Percentiles rank a stretch among this genome's conserved stretches.
phyloP scores from a whole-genome alignment of 1,140 invertebrate species.

The Drosophila littoralis region DNA sequence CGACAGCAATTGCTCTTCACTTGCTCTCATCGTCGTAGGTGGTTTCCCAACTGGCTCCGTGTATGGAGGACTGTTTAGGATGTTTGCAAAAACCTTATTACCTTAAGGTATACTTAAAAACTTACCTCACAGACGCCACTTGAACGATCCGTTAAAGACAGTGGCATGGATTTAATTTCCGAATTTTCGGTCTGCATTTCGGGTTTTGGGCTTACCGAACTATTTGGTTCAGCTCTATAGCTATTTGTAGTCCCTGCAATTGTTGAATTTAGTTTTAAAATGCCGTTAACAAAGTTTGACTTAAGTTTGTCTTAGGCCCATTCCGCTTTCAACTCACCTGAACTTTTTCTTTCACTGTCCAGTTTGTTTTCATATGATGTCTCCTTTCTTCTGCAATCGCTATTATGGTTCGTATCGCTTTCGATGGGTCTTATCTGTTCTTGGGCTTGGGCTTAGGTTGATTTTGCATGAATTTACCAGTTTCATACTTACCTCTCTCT shows the following conservation, averaged over 20 bases:
- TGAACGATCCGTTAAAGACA: neutral
- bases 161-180: neutral
- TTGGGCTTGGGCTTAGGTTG: neutral
- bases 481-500: slow-evolving; percentile 4
- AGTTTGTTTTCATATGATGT: neutral
- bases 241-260: neutral
- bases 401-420: neutral
- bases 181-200: neutral
- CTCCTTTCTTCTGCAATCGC: neutral
- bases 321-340: neutral
- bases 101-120: neutral
- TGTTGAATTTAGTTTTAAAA: neutral
- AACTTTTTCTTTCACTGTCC: neutral
- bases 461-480: neutral
- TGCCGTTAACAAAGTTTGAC: neutral
- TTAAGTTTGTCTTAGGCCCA: neutral
- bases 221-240: neutral
- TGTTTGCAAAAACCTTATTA: neutral
- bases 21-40: slow-evolving; percentile 45
- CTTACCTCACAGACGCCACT: slow-evolving; percentile 8
- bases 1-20: neutral
- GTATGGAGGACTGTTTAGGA: slow-evolving; percentile 5
- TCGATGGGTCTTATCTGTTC: slow-evolving; percentile 2
- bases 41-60: slow-evolving; percentile 58
- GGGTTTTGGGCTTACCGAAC: neutral